phyloP scores from a whole-genome alignment of 2,888 invertebrate genomes.

The Emesis castigata region DNA sequence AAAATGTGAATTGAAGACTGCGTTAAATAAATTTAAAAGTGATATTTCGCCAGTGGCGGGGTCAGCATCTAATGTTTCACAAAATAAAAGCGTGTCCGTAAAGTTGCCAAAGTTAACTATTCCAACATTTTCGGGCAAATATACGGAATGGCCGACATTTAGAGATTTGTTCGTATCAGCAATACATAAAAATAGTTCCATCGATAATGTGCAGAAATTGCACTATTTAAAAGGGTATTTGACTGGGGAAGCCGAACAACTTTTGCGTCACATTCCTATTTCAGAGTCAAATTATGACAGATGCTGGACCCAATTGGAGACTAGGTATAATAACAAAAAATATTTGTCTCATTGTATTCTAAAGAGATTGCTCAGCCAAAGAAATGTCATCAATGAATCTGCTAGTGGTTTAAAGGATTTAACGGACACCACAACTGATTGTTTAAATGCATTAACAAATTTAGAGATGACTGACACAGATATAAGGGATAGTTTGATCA shows the following conservation, averaged over 20 bases:
- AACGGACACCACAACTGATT: background rate
- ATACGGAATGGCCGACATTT: background rate
- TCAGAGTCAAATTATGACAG: background rate
- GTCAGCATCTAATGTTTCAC: too few species aligned
- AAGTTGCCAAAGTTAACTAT: background rate
- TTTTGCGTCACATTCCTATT: too few species aligned
- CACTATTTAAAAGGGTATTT: too few species aligned
- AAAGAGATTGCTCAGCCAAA: background rate
- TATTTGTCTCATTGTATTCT: background rate
- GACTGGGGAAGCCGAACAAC: too few species aligned
- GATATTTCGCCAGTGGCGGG: too few species aligned
- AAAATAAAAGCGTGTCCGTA: too few species aligned
- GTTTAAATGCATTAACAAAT: background rate
- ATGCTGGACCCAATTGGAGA: background rate
- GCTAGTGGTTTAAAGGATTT: background rate
- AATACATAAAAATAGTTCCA: background rate
- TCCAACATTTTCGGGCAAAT: background rate
- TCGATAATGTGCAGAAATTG: too few species aligned
- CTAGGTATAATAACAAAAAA: background rate
- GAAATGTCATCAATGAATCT: background rate
- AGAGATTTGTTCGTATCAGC: background rate
- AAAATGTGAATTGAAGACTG: too few species aligned
- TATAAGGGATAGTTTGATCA: conserved; percentile 39
- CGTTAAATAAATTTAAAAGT: too few species aligned
- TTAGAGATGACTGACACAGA: too few species aligned